phyloP scores from a whole-genome alignment of 2,888 invertebrate species.

The Oscheius myriophilus region DNA sequence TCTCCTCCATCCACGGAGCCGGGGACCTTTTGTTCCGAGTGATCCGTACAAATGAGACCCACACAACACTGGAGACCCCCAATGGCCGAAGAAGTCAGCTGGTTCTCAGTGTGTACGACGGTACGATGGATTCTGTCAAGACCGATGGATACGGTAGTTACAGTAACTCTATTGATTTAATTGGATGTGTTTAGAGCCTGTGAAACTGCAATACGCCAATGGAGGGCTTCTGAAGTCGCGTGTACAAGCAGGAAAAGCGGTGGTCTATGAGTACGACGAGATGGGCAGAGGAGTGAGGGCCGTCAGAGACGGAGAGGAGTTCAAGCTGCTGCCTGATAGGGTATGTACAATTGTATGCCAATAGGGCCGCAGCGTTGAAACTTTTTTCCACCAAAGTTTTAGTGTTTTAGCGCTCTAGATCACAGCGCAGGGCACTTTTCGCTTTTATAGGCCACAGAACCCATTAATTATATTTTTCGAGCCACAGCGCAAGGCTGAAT shows the following conservation, averaged over 20 bases:
- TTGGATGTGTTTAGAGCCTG: slow-evolving; percentile 28
- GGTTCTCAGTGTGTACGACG: slow-evolving; percentile 38
- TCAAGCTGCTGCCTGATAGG: slow-evolving; percentile 5
- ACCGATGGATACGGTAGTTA: slow-evolving; percentile 16
- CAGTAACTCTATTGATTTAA: slow-evolving; percentile 1
- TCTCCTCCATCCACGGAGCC: slow-evolving; percentile 91
- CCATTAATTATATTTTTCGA: too few species aligned
- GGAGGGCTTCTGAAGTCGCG: slow-evolving; percentile 41
- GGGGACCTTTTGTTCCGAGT: slow-evolving; percentile 82
- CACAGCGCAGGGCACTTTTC: too few species aligned
- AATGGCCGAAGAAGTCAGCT: slow-evolving; percentile 36
- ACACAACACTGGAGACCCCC: slow-evolving; percentile 37
- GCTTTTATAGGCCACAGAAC: too few species aligned
- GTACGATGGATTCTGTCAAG: slow-evolving; percentile 37
- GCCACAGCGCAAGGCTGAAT: too few species aligned
- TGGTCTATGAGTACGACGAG: slow-evolving; percentile 41
- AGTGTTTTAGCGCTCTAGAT: too few species aligned
- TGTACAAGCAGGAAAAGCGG: slow-evolving; percentile 32
- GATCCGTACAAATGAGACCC: slow-evolving; percentile 37
- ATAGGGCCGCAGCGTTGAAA: too few species aligned
- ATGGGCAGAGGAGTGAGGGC: slow-evolving; percentile 37
- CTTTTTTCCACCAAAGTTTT: too few species aligned
- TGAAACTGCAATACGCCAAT: slow-evolving; percentile 37
- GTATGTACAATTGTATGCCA: too few species aligned
- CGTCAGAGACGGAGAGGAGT: slow-evolving; percentile 37